These are phyloP conservation scores for Dynastes grantii DNA, from an alignment of 2,888 invertebrate species.

Conservation along the genomic window DNA sequence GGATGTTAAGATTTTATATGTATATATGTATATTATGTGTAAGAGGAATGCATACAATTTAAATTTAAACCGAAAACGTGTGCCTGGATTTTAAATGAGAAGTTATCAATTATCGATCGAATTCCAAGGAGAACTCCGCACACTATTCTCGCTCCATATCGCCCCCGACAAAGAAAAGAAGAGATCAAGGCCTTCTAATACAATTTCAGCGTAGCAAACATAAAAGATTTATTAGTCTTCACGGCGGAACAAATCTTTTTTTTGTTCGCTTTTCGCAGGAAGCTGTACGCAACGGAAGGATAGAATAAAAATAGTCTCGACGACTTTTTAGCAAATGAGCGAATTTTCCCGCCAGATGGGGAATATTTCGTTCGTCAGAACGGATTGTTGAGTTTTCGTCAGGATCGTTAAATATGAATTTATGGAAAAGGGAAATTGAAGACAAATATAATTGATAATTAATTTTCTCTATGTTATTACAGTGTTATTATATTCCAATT, in stretches of 20 bases:
- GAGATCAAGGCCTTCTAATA: constrained; percentile 36
- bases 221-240: constrained; percentile 32
- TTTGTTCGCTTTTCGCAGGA: constrained; percentile 7
- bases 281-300: background rate
- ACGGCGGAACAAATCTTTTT: constrained; percentile 20
- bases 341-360: constrained; percentile 15
- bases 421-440: constrained; percentile 17
- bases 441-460: constrained; percentile 26
- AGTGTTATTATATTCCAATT: constrained; percentile 1
- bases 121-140: constrained; percentile 8
- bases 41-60: constrained; percentile 14
- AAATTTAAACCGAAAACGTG: constrained; percentile 34
- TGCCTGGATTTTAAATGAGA: constrained; percentile 33
- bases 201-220: constrained; percentile 14
- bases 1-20: constrained; percentile 34
- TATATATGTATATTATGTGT: constrained; percentile 15
- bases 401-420: constrained; percentile 24
- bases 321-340: constrained; percentile 27
- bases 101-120: constrained; percentile 29
- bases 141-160: constrained; percentile 5
- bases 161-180: constrained; percentile 9
- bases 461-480: background rate
- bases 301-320: constrained; percentile 16
- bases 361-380: constrained; percentile 12
- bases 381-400: constrained; percentile 31